These are phyloP conservation scores for Caranx ignobilis DNA, from an alignment of 2,113 vertebrate species.

Conservation along the genomic window DNA sequence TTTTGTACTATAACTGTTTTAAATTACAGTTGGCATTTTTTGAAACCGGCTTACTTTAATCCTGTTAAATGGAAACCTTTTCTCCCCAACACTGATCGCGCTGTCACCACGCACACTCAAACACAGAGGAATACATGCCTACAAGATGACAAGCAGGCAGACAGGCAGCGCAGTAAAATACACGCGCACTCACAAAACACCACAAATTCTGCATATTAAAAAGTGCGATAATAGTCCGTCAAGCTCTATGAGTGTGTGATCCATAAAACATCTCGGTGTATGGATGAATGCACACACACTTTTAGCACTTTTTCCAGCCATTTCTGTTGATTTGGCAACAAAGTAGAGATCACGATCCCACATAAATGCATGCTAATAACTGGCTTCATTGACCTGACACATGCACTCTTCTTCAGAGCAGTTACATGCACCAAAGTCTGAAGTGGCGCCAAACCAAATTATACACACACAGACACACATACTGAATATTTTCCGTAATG, in stretches of 20 bases:
- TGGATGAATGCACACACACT: conserved; percentile 18
- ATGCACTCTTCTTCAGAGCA: conserved; percentile 12
- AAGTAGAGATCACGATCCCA: conserved; percentile 33
- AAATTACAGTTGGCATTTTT: conserved; percentile 44
- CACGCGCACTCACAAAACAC: conserved; percentile 2
- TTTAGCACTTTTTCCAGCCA: neutral
- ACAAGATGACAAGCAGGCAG: conserved; percentile 7
- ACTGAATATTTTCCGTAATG: conserved; percentile 11
- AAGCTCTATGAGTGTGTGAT: conserved; percentile 13
- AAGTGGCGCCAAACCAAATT: conserved; percentile 7
- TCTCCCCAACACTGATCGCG: conserved; percentile 21
- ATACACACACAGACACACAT: neutral
- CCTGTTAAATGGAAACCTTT: conserved; percentile 49
- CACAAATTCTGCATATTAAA: conserved; percentile 25
- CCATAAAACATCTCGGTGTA: conserved; percentile 17
- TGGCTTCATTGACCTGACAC: conserved; percentile 15
- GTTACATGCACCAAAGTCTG: conserved; percentile 26
- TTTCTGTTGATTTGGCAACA: conserved; percentile 19
- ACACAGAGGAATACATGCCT: conserved; percentile 41
- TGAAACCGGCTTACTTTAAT: conserved; percentile 44
- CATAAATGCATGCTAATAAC: conserved; percentile 42
- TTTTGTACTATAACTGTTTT: neutral
- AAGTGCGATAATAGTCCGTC: conserved; percentile 23
- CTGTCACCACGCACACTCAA: conserved; percentile 29
- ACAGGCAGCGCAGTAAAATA: conserved; percentile 1